Percentiles rank a stretch among this genome's conserved stretches.
Evolutionary conservation across 2,797 vertebrate species (phyloP).

Genomic region (Anabacerthia variegaticeps): DNA sequence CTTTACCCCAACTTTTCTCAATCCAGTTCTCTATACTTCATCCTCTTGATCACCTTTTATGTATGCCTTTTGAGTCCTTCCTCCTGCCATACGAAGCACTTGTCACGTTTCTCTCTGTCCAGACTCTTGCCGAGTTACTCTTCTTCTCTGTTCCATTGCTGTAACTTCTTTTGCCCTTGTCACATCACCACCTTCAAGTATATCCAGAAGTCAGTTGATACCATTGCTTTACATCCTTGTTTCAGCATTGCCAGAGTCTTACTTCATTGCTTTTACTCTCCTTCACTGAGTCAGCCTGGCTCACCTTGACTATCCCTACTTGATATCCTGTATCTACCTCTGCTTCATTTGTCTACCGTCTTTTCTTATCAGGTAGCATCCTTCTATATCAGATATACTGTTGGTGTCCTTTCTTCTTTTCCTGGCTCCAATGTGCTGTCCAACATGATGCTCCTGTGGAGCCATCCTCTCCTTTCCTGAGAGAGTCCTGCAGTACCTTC

Average conservation of each 20-base stretch:
- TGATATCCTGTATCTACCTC: neutral
- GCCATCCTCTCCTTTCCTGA: neutral
- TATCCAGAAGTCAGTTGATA: neutral
- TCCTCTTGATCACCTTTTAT: neutral
- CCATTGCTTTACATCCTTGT: neutral
- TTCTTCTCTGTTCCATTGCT: neutral
- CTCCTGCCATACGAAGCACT: neutral
- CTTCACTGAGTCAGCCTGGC: neutral
- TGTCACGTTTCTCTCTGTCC: neutral
- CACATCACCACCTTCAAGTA: neutral
- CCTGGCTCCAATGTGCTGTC: neutral
- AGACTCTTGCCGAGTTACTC: neutral
- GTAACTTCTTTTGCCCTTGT: neutral
- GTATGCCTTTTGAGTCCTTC: conserved; percentile 5
- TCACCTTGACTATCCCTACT: neutral
- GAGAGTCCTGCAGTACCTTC: neutral
- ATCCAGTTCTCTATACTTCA: neutral
- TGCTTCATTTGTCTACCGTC: neutral
- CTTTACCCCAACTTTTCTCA: neutral
- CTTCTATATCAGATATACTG: neutral
- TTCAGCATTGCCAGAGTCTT: neutral
- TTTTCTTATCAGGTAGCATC: neutral
- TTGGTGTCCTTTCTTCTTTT: neutral
- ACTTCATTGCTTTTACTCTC: neutral
- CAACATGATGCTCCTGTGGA: neutral